These are phyloP conservation scores for Tetropium fuscum DNA, from an alignment of 2,888 invertebrate genomes.

Conservation along the genomic window DNA sequence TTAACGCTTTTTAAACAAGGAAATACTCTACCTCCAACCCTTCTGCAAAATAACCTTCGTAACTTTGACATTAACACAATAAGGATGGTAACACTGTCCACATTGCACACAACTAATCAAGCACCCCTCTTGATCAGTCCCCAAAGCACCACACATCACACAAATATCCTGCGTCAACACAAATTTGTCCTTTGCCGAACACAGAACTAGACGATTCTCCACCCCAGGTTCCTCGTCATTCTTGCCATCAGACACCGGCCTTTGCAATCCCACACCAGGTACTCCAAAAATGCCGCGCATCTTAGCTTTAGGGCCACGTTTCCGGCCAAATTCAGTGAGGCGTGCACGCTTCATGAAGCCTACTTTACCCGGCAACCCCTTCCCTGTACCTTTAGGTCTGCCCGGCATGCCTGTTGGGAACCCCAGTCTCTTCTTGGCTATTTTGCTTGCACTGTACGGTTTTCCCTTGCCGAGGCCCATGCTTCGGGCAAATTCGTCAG, in stretches of 20 bases:
- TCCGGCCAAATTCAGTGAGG: constrained; percentile 81
- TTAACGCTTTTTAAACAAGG: no score
- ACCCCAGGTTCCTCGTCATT: constrained; percentile 80
- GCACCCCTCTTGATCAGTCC: constrained; percentile 94
- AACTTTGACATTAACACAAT: constrained; percentile 96
- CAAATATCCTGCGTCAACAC: constrained; percentile 95
- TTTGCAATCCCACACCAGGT: constrained; percentile 81
- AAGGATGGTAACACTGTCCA: constrained; percentile 99
- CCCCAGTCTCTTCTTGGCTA: constrained; percentile 82
- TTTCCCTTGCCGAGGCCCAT: constrained; percentile 84
- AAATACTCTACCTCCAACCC: constrained; percentile 68
- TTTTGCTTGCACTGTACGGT: constrained; percentile 80
- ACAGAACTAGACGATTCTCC: constrained; percentile 89
- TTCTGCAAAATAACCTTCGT: constrained; percentile 93
- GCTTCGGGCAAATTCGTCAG: constrained; percentile 62
- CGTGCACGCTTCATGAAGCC: constrained; percentile 81
- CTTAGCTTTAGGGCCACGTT: constrained; percentile 89
- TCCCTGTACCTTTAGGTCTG: constrained; percentile 74
- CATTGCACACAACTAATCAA: constrained; percentile 98
- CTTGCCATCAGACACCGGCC: constrained; percentile 73
- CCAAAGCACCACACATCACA: constrained; percentile 98
- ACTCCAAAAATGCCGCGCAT: constrained; percentile 88
- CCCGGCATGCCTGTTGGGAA: constrained; percentile 60
- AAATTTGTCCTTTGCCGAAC: constrained; percentile 93
- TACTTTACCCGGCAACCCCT: constrained; percentile 71